Percentiles rank a stretch among this genome's conserved stretches.
These are phyloP conservation scores for Ctenopoma multispine DNA, from an alignment of 2,797 vertebrate species.

Conservation along the genomic window DNA sequence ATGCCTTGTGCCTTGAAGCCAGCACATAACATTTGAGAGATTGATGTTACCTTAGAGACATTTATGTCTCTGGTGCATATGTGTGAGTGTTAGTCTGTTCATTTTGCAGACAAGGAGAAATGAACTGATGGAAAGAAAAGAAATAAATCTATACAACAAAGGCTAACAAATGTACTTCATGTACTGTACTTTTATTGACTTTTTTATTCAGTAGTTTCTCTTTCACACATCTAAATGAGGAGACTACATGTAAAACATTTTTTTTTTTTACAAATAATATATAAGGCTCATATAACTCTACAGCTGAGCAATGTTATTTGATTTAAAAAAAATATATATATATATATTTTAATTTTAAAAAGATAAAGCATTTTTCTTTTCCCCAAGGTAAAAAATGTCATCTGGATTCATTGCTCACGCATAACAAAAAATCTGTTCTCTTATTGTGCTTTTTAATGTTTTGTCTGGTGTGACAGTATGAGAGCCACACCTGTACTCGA, in stretches of 20 bases:
- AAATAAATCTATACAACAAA: not conserved
- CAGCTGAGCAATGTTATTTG: too few relatives aligned
- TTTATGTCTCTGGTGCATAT: slow-evolving; percentile 37
- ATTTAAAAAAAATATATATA: too few relatives aligned
- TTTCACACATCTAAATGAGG: too few relatives aligned
- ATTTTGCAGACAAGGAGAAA: slow-evolving; percentile 19
- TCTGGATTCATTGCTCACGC: too few relatives aligned
- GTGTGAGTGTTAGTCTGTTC: slow-evolving; percentile 15
- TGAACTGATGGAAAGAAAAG: slow-evolving; percentile 13
- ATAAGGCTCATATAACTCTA: too few relatives aligned
- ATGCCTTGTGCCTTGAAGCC: slow-evolving; percentile 57
- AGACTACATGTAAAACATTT: too few relatives aligned
- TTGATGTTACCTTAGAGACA: slow-evolving; percentile 71
- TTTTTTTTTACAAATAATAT: too few relatives aligned
- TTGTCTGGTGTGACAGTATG: not conserved
- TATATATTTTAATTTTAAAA: too few relatives aligned
- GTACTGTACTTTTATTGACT: not conserved
- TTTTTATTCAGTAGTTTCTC: not conserved
- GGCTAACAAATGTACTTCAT: too few relatives aligned
- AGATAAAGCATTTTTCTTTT: too few relatives aligned
- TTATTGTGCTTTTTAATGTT: not conserved
- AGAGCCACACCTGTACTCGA: not conserved
- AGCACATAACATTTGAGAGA: slow-evolving; percentile 70
- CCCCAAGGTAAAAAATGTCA: too few relatives aligned
- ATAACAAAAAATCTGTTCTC: not conserved